Conservation (phyloP, 2,797 vertebrate species). For the Spizella passerina region DNA sequence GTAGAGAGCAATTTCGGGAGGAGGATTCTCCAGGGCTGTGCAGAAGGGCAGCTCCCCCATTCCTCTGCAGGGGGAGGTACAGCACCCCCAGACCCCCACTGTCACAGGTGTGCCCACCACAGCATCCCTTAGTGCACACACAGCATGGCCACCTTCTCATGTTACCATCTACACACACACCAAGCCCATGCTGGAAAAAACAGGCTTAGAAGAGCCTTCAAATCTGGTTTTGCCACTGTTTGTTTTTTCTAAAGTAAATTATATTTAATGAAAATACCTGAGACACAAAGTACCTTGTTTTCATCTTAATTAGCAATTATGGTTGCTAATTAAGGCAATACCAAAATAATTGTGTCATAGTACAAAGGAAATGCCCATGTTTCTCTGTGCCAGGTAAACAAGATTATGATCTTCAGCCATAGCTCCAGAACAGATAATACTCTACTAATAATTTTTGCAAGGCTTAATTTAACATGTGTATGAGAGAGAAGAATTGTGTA, state of each 20-base stretch:
- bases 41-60: background rate
- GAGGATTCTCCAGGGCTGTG: background rate
- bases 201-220: background rate
- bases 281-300: background rate
- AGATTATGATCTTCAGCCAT: background rate
- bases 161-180: rapidly evolving
- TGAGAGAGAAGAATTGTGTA: background rate
- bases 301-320: background rate
- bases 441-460: background rate
- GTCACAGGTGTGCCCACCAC: rapidly evolving
- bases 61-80: background rate
- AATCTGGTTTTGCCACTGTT: background rate
- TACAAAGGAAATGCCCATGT: background rate
- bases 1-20: background rate
- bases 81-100: background rate
- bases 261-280: background rate
- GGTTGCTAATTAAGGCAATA: slow-evolving; percentile 4
- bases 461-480: background rate
- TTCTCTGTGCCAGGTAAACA: background rate
- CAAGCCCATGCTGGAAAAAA: rapidly evolving
- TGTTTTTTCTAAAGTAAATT: background rate
- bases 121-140: rapidly evolving
- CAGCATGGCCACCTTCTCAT: rapidly evolving
- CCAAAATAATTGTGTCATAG: slow-evolving; percentile 13
- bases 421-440: background rate